phyloP scores from a whole-genome alignment of 1,140 invertebrate species.

The Polypedilum pembai region DNA sequence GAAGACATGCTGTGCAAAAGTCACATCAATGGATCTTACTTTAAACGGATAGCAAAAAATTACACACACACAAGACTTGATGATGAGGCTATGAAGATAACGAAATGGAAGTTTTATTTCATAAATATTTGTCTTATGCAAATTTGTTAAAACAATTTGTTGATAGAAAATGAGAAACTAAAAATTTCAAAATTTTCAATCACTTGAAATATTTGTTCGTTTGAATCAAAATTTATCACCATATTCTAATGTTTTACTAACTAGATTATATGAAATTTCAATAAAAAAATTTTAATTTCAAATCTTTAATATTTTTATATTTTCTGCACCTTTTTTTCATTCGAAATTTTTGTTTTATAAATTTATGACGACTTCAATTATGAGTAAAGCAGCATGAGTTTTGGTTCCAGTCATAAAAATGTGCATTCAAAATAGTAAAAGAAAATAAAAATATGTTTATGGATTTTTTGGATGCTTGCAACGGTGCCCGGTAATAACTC shows the following conservation, averaged over 20 bases:
- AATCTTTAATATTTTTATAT: too few species aligned
- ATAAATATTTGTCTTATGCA: slow-evolving; percentile 19
- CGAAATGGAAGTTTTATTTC: not conserved
- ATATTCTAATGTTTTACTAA: too few species aligned
- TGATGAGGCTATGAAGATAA: not conserved
- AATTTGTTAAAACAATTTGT: not conserved
- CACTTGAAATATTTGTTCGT: too few species aligned
- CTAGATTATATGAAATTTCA: too few species aligned
- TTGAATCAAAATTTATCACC: too few species aligned
- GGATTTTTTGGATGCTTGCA: too few species aligned
- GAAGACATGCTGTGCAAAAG: not conserved
- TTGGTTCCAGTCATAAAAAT: not conserved
- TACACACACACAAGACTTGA: not conserved
- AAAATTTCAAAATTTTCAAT: too few species aligned
- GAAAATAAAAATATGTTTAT: not conserved
- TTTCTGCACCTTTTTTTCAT: too few species aligned
- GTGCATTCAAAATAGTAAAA: not conserved
- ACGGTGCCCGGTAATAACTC: too few species aligned
- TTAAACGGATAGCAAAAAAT: not conserved
- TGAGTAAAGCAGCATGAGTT: not conserved
- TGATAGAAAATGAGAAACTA: too few species aligned
- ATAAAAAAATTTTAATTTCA: too few species aligned
- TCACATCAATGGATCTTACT: not conserved
- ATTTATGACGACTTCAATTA: not conserved
- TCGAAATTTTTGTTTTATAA: too few species aligned